Evolutionary conservation across 1,140 invertebrate species (phyloP).

Genomic region (Drosophila bocki): DNA sequence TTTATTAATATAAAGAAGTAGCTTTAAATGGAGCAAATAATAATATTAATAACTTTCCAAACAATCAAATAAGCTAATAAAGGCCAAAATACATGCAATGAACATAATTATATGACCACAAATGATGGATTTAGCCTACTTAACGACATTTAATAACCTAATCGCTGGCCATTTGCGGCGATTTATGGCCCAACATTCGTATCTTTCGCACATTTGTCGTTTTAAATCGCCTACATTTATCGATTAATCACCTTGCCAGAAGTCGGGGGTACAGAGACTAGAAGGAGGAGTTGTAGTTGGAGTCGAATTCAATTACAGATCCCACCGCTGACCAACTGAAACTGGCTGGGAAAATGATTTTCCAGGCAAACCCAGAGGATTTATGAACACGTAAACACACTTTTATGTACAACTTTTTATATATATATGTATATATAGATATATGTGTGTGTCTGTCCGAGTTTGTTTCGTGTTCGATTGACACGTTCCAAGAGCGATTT

Average conservation of each 20-base stretch:
- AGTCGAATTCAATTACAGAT: slow-evolving; percentile 38
- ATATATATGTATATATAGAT: background rate
- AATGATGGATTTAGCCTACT: slow-evolving; percentile 8
- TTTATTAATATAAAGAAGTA: background rate
- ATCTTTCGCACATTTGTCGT: slow-evolving; percentile 39
- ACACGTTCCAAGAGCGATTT: slow-evolving; percentile 71
- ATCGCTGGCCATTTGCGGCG: slow-evolving; percentile 7
- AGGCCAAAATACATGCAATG: background rate
- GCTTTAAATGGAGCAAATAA: background rate
- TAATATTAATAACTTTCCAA: background rate
- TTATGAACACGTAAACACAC: slow-evolving; percentile 58
- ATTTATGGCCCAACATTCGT: slow-evolving; percentile 26
- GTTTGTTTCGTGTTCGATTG: slow-evolving; percentile 70
- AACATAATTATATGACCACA: slow-evolving; percentile 7
- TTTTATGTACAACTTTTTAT: background rate
- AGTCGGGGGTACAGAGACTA: background rate
- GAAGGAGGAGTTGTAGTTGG: background rate
- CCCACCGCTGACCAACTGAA: slow-evolving; percentile 34
- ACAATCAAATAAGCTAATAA: background rate
- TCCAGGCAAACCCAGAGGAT: slow-evolving; percentile 26
- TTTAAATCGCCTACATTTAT: slow-evolving; percentile 37
- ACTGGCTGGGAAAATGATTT: slow-evolving; percentile 34
- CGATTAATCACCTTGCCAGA: slow-evolving; percentile 33
- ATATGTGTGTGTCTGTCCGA: slow-evolving; percentile 37
- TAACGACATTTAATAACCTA: slow-evolving; percentile 7